Conservation (phyloP, 2,113 vertebrate species). For the Cinclus cinclus region DNA sequence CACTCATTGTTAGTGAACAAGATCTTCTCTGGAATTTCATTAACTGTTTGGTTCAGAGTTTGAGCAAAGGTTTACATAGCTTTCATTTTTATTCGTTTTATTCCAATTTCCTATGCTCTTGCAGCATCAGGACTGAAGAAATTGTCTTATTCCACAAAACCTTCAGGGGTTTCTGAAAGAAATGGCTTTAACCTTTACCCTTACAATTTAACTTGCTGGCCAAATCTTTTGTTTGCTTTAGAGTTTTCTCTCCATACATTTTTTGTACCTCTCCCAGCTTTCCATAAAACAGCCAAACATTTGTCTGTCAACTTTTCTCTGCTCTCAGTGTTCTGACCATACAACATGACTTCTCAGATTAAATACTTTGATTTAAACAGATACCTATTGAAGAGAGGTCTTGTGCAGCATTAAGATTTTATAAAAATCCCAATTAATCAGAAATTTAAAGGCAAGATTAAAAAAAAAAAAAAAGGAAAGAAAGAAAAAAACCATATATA, state of each 20-base stretch:
- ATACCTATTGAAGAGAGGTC: not conserved
- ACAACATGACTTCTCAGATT: not conserved
- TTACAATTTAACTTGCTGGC: not conserved
- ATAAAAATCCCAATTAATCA: not conserved
- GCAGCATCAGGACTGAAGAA: not conserved
- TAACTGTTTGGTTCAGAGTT: not conserved
- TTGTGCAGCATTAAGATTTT: not conserved
- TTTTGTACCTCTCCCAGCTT: not conserved
- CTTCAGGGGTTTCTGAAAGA: not conserved
- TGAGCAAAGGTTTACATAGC: not conserved
- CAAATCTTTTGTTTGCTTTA: conserved; percentile 9
- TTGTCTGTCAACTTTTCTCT: not conserved
- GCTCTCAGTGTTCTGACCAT: not conserved
- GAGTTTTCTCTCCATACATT: not conserved
- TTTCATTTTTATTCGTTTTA: not conserved
- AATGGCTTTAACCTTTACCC: not conserved
- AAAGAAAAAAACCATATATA: too few species aligned
- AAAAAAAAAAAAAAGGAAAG: accelerated
- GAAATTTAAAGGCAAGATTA: not conserved
- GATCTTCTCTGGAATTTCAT: not conserved
- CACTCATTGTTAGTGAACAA: not conserved
- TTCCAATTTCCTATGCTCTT: not conserved
- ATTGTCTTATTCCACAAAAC: not conserved
- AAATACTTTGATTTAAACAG: not conserved
- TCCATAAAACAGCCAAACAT: not conserved